phyloP scores from a whole-genome alignment of 1,140 invertebrate species.

The Scaptomyza montana region DNA sequence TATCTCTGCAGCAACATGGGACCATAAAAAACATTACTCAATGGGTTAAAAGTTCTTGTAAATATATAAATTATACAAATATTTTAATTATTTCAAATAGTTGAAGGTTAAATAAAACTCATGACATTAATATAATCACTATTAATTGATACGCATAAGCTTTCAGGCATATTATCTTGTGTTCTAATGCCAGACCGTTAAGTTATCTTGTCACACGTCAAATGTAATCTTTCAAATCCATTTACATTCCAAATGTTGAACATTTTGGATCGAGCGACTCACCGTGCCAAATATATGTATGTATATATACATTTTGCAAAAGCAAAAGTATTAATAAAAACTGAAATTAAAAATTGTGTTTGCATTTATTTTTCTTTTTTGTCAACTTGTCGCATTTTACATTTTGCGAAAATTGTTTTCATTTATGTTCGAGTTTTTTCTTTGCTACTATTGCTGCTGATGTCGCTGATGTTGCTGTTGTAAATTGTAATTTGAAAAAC shows the following conservation, averaged over 20 bases:
- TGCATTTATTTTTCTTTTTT: conserved; percentile 17
- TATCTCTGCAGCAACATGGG: conserved; percentile 2
- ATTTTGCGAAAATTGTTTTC: conserved; percentile 56
- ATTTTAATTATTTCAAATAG: no score
- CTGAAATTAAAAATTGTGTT: conserved; percentile 51
- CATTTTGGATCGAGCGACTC: conserved; percentile 13
- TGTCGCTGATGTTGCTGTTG: conserved; percentile 56
- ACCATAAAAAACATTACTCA: neutral
- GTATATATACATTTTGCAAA: no score
- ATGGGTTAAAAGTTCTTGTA: no score
- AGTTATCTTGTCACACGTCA: conserved; percentile 56
- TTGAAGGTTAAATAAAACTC: no score
- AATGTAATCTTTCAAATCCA: conserved; percentile 41
- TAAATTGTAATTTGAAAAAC: conserved; percentile 82
- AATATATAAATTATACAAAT: no score
- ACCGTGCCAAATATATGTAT: conserved; percentile 18
- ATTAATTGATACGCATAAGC: no score
- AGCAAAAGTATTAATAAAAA: conserved; percentile 40
- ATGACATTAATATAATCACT: no score
- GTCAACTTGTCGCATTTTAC: conserved; percentile 8
- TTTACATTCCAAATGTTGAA: conserved; percentile 31
- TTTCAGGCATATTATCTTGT: conserved; percentile 5
- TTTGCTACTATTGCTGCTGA: conserved; percentile 26
- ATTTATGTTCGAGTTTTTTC: conserved; percentile 49
- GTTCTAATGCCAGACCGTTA: conserved; percentile 3